Conservation (phyloP, 1,140 invertebrate species). For the Drosophila paulistorum region DNA sequence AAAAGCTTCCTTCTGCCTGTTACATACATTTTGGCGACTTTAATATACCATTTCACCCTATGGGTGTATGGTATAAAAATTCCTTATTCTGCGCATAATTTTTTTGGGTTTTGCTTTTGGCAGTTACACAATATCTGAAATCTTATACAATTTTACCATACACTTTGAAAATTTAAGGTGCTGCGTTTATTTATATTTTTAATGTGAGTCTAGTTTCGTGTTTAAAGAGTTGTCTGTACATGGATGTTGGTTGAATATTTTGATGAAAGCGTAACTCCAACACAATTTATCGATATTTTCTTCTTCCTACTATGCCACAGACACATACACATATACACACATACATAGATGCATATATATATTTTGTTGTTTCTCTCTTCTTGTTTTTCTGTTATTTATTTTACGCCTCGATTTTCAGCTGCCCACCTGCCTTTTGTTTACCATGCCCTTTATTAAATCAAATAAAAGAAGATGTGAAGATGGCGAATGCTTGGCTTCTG, state of each 20-base stretch:
- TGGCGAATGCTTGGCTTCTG: background rate
- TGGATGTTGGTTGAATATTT: constrained; percentile 20
- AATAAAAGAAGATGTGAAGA: constrained; percentile 30
- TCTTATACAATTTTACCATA: too few relatives aligned
- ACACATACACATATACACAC: background rate
- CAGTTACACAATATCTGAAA: too few relatives aligned
- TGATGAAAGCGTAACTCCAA: constrained; percentile 39
- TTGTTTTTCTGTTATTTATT: constrained; percentile 35
- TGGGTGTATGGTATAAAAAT: too few relatives aligned
- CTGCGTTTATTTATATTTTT: too few relatives aligned
- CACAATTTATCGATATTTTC: constrained; percentile 19
- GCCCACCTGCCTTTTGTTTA: constrained; percentile 47
- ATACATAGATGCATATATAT: background rate
- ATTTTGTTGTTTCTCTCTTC: background rate
- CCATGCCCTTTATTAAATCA: constrained; percentile 51
- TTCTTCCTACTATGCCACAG: background rate
- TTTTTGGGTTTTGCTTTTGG: too few relatives aligned
- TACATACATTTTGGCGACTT: too few relatives aligned
- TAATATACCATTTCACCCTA: too few relatives aligned
- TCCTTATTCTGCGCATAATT: too few relatives aligned
- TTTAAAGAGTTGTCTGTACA: too few relatives aligned
- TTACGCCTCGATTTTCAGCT: constrained; percentile 33
- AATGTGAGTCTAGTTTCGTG: too few relatives aligned
- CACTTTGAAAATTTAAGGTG: too few relatives aligned
- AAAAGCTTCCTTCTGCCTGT: too few relatives aligned